Percentiles rank a stretch among this genome's conserved stretches.
phyloP scores from a whole-genome alignment of 2,113 vertebrate genomes.

The Sapajus apella region DNA sequence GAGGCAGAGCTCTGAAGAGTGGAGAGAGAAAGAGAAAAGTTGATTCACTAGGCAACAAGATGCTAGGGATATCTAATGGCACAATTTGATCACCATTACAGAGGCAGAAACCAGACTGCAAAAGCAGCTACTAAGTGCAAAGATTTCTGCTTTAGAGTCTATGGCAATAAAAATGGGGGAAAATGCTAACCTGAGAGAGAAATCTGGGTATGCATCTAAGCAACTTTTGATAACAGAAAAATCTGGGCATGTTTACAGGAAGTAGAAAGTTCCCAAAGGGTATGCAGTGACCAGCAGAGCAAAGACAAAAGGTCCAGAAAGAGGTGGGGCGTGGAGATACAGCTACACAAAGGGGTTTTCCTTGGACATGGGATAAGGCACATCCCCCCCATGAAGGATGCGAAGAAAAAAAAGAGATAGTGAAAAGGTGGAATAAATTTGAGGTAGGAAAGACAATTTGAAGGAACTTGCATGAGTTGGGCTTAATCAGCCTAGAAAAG shows the following conservation, averaged over 20 bases:
- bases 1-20: background rate
- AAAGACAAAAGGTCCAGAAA: background rate
- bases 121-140: background rate
- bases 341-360: background rate
- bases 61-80: background rate
- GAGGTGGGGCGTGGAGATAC: background rate
- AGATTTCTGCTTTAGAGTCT: background rate
- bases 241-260: background rate
- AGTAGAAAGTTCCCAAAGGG: background rate
- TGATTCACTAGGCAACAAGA: background rate
- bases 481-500: background rate
- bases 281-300: rapidly evolving
- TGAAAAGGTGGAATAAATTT: background rate
- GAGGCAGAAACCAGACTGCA: background rate
- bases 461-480: background rate
- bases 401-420: background rate
- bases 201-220: background rate
- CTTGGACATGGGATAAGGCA: background rate
- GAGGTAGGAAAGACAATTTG: background rate
- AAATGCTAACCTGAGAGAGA: background rate
- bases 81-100: background rate
- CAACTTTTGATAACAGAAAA: background rate
- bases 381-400: background rate
- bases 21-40: background rate
- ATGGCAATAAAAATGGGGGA: background rate